Base-by-base conservation (phyloP, 2,113 vertebrate genomes). In the Ophthalmolycus amberensis region DNA sequence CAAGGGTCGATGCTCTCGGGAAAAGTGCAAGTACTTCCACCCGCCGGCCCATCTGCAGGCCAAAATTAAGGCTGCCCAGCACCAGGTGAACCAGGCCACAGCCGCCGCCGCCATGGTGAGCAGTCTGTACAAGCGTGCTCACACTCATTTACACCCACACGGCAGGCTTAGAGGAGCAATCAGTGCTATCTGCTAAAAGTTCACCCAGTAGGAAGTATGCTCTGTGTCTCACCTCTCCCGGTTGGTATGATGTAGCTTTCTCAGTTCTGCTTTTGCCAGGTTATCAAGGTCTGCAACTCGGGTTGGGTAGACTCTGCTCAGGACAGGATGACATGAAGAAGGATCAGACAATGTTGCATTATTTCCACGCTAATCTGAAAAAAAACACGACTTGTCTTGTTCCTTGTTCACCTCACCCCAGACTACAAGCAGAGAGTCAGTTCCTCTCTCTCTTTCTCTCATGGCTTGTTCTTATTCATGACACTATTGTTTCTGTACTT, bases 11-110 rank as follows among this genome's bases (percentile, higher is more conserved):
- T 99, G 98, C 95, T 98, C 97, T 80, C 94, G 98, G 94, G 98
- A 99, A 96, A 99, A 99, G 96, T 99, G 98, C 97, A 99, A 99
- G 96, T 99, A 99, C 89, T 99, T 99, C 66, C 98, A 99, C 85
- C 98, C 98, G 52, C 98, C 97, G 0, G 97, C 97, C 75, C 98
- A 99, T 75, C 97, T 99, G 95, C 98, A 99, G 96, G 98, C 98
- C 95, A 99, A 99, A 96, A 99, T 99, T 89, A 99, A 99, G 96
- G 98, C 98, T 89, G 95, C 98, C 77, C 98, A 99, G 90, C 98
- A 99, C 96, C 98, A 99, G 96, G 97, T 99, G 96, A 99, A 99
- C 96, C 98, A 99, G 94, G 98, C 98, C 93, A 97, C 98, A 80
- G 98, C 94, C 80, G 98, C 97, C 9, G 97, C 97, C 72, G 97